A percentile compares a stretch with the other conserved stretches of the same genome.
phyloP scores from a whole-genome alignment of 2,113 vertebrate genomes.

The Oreochromis niloticus region DNA sequence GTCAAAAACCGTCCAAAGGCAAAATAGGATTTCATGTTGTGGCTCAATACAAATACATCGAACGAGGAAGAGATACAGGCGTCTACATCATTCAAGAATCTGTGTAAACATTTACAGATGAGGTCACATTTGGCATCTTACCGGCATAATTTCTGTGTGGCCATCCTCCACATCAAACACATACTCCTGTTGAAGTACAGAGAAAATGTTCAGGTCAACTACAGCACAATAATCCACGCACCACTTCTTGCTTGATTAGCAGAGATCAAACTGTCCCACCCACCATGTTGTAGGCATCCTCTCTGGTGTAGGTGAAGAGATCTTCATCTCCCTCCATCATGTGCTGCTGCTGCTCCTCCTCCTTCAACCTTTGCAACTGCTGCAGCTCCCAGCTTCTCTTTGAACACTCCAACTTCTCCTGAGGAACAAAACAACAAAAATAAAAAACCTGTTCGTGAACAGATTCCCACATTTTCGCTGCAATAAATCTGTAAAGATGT shows the following conservation, averaged over 20 bases:
- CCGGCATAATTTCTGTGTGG: conserved; percentile 90
- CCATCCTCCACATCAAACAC: conserved; percentile 84
- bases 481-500: not conserved
- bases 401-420: conserved; percentile 75
- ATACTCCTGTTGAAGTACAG: conserved; percentile 76
- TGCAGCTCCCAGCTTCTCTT: conserved; percentile 83
- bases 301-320: conserved; percentile 87
- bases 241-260: not conserved
- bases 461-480: not conserved
- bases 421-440: not conserved
- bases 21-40: not conserved
- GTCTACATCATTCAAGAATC: not conserved
- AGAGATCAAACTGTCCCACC: not conserved
- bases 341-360: conserved; percentile 74
- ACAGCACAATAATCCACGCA: not conserved
- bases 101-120: not conserved
- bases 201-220: not conserved
- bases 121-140: conserved; percentile 50
- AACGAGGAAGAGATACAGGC: not conserved
- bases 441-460: not conserved
- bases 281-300: conserved; percentile 93
- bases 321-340: conserved; percentile 82
- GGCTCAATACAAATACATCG: not conserved
- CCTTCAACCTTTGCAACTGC: conserved; percentile 78
- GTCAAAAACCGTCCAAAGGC: not conserved